Conservation (phyloP, 1,140 invertebrate species). For the Heliconius hermathena region DNA sequence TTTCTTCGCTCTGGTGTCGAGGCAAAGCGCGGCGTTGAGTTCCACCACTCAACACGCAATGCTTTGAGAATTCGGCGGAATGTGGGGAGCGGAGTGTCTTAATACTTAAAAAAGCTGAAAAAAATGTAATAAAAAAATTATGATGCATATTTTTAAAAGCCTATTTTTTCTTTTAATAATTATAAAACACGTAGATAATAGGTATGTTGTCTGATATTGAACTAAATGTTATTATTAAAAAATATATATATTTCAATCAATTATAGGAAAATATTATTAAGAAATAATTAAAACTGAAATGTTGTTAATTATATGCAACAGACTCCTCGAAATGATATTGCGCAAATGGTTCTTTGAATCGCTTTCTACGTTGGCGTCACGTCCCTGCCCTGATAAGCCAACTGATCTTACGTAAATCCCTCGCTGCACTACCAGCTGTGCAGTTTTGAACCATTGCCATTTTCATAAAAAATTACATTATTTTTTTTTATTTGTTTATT, state of each 20-base stretch:
- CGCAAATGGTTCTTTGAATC: constrained; percentile 71
- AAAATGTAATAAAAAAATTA: no score
- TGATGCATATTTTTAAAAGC: no score
- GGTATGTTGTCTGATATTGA: no score
- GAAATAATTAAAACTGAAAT: constrained; percentile 37
- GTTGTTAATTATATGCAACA: constrained; percentile 54
- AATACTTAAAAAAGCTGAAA: no score
- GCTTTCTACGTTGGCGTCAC: constrained; percentile 72
- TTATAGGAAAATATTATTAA: not conserved
- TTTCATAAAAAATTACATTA: constrained; percentile 1
- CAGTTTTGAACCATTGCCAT: constrained; percentile 35
- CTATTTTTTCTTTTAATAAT: no score
- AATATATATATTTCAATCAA: not conserved
- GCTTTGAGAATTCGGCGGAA: no score
- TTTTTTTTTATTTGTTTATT: not conserved
- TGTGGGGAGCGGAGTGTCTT: no score
- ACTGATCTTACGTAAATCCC: constrained; percentile 71
- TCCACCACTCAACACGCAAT: no score
- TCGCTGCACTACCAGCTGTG: constrained; percentile 46
- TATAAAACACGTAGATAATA: not conserved
- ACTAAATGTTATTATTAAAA: no score
- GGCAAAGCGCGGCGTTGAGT: no score
- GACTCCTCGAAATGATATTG: constrained; percentile 52
- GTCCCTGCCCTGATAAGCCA: constrained; percentile 64
- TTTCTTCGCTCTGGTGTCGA: no score